phyloP scores from a whole-genome alignment of 37 sponge, comb jelly and placozoan species.

The Crambe crambe region DNA sequence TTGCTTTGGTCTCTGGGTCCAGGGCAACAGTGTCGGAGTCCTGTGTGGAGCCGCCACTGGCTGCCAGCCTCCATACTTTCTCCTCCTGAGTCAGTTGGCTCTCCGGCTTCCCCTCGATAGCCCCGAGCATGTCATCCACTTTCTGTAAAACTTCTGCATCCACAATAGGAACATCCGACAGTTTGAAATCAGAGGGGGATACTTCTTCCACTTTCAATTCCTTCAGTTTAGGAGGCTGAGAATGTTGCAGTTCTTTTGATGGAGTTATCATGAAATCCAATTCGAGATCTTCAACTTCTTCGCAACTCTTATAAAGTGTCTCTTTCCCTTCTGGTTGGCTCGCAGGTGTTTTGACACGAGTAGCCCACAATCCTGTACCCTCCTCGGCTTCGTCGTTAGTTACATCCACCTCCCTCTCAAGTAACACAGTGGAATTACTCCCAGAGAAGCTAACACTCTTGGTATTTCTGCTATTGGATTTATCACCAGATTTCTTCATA shows the following conservation, averaged over 20 bases:
- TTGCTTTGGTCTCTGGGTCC: constrained; percentile 31
- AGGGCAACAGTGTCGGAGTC: constrained; percentile 21
- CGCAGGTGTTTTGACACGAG: neutral
- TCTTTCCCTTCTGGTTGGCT: neutral
- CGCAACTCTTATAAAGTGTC: neutral
- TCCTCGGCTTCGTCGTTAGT: no score
- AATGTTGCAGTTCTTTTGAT: no score
- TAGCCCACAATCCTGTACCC: no score
- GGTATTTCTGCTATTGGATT: neutral
- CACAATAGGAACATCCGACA: constrained; percentile 24
- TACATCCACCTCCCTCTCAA: neutral
- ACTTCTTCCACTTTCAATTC: no score
- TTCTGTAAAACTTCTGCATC: neutral
- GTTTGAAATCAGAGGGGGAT: constrained; percentile 2
- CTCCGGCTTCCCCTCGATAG: neutral
- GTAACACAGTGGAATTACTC: neutral
- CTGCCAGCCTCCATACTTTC: constrained; percentile 53
- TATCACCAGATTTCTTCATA: neutral
- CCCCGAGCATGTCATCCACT: constrained; percentile 3
- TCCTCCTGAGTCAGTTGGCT: constrained; percentile 23
- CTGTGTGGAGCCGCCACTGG: constrained; percentile 45
- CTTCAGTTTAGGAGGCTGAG: no score
- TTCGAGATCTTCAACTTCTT: neutral
- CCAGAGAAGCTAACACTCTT: neutral
- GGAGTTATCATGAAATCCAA: neutral